A percentile compares a stretch with the other conserved stretches of the same genome.
These are phyloP conservation scores for Penaeus chinensis DNA, from an alignment of 1,140 invertebrate genomes.

Conservation along the genomic window DNA sequence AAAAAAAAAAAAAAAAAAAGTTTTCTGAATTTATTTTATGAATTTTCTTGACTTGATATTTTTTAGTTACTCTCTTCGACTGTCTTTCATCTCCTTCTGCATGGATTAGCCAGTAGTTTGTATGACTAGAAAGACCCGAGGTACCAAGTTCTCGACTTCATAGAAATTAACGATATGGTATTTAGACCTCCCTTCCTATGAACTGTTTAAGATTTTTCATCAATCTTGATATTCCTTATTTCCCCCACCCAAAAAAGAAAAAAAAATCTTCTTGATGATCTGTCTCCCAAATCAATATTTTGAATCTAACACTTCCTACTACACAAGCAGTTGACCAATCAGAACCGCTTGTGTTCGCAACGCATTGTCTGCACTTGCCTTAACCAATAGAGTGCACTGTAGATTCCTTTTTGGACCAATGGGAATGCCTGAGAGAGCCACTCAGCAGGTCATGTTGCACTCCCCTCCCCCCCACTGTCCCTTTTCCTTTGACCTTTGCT, in stretches of 20 bases:
- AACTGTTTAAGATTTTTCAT: conserved; percentile 54
- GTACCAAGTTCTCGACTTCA: conserved; percentile 33
- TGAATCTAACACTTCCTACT: conserved; percentile 48
- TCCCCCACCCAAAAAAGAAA: conserved; percentile 19
- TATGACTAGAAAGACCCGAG: conserved; percentile 40
- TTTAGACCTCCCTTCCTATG: conserved; percentile 47
- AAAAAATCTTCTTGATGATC: conserved; percentile 52
- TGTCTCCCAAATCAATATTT: conserved; percentile 51
- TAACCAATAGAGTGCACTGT: conserved; percentile 55
- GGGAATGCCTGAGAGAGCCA: conserved; percentile 27
- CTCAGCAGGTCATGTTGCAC: not conserved
- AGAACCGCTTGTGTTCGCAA: conserved; percentile 51
- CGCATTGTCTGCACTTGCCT: conserved; percentile 48
- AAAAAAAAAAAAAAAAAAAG: too few species aligned
- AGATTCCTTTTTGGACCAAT: conserved; percentile 23
- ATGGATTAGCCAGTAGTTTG: conserved; percentile 39
- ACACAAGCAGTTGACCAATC: conserved; percentile 57
- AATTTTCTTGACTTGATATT: conserved; percentile 49
- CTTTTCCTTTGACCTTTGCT: too few species aligned
- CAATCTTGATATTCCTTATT: conserved; percentile 52
- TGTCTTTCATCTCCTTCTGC: conserved; percentile 39
- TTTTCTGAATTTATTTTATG: too few species aligned
- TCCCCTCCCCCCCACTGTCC: too few species aligned
- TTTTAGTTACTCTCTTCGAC: conserved; percentile 55
- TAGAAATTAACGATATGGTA: conserved; percentile 44